Evolutionary conservation across 2,113 vertebrate species (phyloP).

Genomic region (Python bivittatus): DNA sequence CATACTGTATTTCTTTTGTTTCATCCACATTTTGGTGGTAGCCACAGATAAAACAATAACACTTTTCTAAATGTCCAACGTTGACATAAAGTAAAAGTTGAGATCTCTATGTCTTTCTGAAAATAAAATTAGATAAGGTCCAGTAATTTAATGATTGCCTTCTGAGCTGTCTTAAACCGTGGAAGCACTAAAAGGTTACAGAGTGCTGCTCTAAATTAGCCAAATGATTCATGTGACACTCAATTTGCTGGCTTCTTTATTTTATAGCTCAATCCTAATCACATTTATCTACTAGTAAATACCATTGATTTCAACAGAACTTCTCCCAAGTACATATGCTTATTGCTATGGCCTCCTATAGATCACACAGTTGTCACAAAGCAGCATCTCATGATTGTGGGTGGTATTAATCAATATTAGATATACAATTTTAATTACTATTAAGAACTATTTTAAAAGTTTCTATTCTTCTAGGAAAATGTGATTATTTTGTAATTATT

Average conservation of each 20-base stretch:
- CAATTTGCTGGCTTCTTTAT: background rate
- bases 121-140: background rate
- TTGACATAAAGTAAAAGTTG: background rate
- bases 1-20: background rate
- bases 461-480: background rate
- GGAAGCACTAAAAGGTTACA: background rate
- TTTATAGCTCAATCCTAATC: background rate
- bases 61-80: background rate
- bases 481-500: background rate
- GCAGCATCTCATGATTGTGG: background rate
- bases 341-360: background rate
- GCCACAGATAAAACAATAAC: background rate
- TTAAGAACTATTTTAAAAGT: background rate
- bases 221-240: slow-evolving; percentile 23
- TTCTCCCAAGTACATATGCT: background rate
- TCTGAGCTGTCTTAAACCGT: background rate
- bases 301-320: slow-evolving; percentile 1
- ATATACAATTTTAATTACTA: slow-evolving; percentile 4
- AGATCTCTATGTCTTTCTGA: background rate
- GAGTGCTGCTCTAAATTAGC: background rate
- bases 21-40: background rate
- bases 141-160: slow-evolving; percentile 8
- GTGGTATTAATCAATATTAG: background rate
- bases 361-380: background rate
- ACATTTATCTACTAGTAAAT: slow-evolving; percentile 13